phyloP scores from a whole-genome alignment of 2,797 vertebrate genomes.

The Clarias laeviceps region DNA sequence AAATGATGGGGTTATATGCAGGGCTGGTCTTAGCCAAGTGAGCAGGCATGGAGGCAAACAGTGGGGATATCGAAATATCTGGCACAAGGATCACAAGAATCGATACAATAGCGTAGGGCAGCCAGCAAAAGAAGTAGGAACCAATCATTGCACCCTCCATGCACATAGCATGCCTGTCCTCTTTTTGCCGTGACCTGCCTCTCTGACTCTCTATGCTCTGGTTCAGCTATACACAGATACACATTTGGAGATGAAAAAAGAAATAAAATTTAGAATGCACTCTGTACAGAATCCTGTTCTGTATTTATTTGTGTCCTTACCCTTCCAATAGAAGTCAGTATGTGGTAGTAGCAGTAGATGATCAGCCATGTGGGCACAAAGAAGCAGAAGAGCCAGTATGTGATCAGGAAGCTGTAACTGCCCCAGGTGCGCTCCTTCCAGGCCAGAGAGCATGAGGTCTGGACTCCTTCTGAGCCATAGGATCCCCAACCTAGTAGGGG shows the following conservation, averaged over 20 bases:
- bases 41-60: constrained; percentile 76
- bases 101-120: constrained; percentile 75
- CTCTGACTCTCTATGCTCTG: constrained; percentile 75
- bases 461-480: constrained; percentile 70
- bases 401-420: constrained; percentile 75
- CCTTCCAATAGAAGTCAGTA: constrained; percentile 67
- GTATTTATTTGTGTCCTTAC: constrained; percentile 52
- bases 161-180: constrained; percentile 68
- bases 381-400: constrained; percentile 72
- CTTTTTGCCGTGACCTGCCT: constrained; percentile 67
- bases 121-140: constrained; percentile 77
- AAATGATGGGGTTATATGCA: constrained; percentile 79
- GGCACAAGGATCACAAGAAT: constrained; percentile 73
- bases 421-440: constrained; percentile 70
- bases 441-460: constrained; percentile 74
- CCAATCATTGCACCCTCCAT: constrained; percentile 77
- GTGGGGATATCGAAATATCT: constrained; percentile 71
- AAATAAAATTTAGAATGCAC: neutral
- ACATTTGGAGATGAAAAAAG: neutral
- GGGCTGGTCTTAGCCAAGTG: constrained; percentile 79
- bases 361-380: constrained; percentile 66
- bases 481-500: constrained; percentile 73
- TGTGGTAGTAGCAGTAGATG: constrained; percentile 71
- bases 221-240: constrained; percentile 69
- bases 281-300: neutral